Conservation (phyloP, 2,888 invertebrate genomes). For the Eupsilia transversa region DNA sequence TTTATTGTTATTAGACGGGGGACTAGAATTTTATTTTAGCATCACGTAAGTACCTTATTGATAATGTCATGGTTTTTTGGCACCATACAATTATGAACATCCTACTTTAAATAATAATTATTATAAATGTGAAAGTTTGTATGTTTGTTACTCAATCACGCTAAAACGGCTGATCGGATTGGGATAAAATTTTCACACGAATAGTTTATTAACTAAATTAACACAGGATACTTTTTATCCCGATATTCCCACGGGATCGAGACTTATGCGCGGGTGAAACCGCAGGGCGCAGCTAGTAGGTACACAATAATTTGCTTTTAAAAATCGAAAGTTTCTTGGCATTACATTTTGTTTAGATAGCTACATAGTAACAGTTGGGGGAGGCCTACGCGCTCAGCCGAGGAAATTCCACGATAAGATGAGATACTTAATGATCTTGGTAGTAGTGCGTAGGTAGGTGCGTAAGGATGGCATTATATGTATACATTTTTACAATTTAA, state of each 20-base stretch:
- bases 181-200: neutral
- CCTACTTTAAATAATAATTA: neutral
- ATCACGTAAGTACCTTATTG: neutral
- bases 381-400: neutral
- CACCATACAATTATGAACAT: neutral
- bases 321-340: neutral
- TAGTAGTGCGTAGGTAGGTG: neutral
- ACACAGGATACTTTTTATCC: neutral
- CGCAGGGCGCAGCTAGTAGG: neutral
- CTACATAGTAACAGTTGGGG: neutral
- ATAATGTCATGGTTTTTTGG: neutral
- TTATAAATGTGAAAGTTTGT: neutral
- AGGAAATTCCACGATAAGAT: neutral
- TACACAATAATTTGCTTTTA: neutral
- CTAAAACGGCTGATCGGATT: neutral
- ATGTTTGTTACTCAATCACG: neutral
- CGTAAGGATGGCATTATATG: no score
- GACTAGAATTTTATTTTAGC: neutral
- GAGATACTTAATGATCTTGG: neutral
- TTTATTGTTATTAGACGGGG: neutral
- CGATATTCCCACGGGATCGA: neutral
- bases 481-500: neutral
- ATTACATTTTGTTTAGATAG: neutral
- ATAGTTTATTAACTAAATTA: neutral
- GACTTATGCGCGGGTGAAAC: neutral